phyloP scores from a whole-genome alignment of 1,140 invertebrate genomes.

The Diorhabda sublineata region DNA sequence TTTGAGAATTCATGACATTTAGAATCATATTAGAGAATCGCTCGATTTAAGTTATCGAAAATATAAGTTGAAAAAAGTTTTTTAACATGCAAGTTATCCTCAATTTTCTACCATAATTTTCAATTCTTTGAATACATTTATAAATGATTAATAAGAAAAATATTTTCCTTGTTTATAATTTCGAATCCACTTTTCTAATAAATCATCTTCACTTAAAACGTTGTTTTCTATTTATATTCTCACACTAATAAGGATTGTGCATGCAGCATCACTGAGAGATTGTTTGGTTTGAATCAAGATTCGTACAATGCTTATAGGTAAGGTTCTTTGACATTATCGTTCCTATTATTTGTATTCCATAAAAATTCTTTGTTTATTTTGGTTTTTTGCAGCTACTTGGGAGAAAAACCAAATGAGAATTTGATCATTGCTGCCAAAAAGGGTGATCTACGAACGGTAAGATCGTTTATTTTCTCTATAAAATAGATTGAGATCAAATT shows the following conservation, averaged over 20 bases:
- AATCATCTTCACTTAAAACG: conserved; percentile 12
- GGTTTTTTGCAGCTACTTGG: conserved; percentile 53
- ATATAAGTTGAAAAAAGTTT: no score
- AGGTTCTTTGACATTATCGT: conserved; percentile 36
- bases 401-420: conserved; percentile 74
- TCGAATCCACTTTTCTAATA: not conserved
- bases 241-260: conserved; percentile 44
- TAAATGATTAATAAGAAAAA: no score
- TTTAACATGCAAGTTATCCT: no score
- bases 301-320: conserved; percentile 66
- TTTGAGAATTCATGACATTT: no score
- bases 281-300: conserved; percentile 69
- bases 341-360: conserved; percentile 1
- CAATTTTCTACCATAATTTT: no score
- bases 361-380: conserved; percentile 18
- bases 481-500: not conserved
- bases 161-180: no score
- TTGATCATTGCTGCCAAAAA: conserved; percentile 77
- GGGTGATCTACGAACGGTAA: conserved; percentile 67
- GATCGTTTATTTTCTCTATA: conserved; percentile 15
- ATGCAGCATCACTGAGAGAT: conserved; percentile 70
- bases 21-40: no score
- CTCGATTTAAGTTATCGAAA: no score
- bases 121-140: no score
- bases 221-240: conserved; percentile 19